phyloP scores from a whole-genome alignment of 1,140 invertebrate genomes.

The Thaumatotibia leucotreta region DNA sequence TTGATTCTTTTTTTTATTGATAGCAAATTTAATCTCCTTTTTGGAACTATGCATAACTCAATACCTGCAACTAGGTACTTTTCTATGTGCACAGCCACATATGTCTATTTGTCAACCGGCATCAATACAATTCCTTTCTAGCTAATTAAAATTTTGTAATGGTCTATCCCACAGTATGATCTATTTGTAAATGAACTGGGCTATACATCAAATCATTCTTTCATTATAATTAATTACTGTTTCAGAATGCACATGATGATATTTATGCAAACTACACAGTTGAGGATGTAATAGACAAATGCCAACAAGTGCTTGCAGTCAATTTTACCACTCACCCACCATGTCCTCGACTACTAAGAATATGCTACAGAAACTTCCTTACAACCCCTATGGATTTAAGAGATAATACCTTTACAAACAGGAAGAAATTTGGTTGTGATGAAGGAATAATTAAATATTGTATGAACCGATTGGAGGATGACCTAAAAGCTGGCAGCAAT shows the following conservation, averaged over 20 bases:
- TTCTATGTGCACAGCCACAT: too few relatives aligned
- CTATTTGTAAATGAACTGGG: too few relatives aligned
- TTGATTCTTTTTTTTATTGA: too few relatives aligned
- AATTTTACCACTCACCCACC: slow-evolving; percentile 58
- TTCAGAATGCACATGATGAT: slow-evolving; percentile 68
- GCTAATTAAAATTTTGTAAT: too few relatives aligned
- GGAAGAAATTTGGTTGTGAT: slow-evolving; percentile 35
- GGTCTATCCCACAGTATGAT: too few relatives aligned
- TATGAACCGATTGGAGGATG: slow-evolving; percentile 56
- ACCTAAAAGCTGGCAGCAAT: slow-evolving; percentile 43
- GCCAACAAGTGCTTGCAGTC: slow-evolving; percentile 45
- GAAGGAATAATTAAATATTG: slow-evolving; percentile 61
- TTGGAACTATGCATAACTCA: too few relatives aligned
- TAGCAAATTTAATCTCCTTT: too few relatives aligned
- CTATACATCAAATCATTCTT: too few relatives aligned
- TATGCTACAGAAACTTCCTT: slow-evolving; percentile 57
- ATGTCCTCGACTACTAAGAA: slow-evolving; percentile 42
- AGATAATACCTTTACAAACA: slow-evolving; percentile 48
- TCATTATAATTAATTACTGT: too few relatives aligned
- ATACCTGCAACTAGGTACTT: too few relatives aligned
- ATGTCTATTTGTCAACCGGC: too few relatives aligned
- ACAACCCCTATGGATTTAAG: slow-evolving; percentile 45
- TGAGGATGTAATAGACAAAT: slow-evolving; percentile 44
- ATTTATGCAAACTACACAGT: slow-evolving; percentile 33
- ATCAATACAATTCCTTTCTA: too few relatives aligned